A percentile compares a stretch with the other conserved stretches of the same genome.
Evolutionary conservation across 2,113 vertebrate species (phyloP).

Genomic region (Brevimyrus niger): DNA sequence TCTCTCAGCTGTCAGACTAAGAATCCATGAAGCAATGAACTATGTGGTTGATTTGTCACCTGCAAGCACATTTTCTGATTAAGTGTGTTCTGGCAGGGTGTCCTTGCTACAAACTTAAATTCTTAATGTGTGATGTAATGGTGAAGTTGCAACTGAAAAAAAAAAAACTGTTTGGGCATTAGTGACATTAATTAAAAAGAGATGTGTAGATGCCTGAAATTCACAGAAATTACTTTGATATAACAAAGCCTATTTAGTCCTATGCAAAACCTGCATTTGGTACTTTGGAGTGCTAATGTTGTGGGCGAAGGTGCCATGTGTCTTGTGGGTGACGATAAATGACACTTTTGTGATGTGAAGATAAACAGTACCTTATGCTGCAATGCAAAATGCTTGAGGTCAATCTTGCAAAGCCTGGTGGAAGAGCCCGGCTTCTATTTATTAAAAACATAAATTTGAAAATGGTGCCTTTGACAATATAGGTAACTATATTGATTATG

Average conservation of each 20-base stretch:
- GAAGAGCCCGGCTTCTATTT: background rate
- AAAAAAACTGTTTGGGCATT: background rate
- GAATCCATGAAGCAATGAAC: background rate
- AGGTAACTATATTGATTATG: background rate
- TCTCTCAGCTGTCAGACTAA: background rate
- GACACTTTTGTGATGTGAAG: slow-evolving; percentile 14
- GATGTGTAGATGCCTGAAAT: background rate
- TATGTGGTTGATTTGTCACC: background rate
- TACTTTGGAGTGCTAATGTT: slow-evolving; percentile 4
- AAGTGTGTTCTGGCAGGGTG: background rate
- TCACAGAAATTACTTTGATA: slow-evolving; percentile 6
- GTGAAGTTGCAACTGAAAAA: background rate
- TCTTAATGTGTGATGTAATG: background rate
- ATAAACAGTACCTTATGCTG: slow-evolving; percentile 14
- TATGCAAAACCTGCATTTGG: background rate
- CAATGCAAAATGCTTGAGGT: slow-evolving; percentile 15
- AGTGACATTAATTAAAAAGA: background rate
- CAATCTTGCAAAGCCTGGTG: background rate
- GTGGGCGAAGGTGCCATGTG: slow-evolving; percentile 18
- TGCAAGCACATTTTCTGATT: background rate
- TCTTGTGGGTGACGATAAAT: slow-evolving; percentile 14
- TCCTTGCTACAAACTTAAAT: background rate
- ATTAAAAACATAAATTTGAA: background rate
- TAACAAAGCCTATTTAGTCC: slow-evolving; percentile 1
- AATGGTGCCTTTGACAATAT: background rate